Conservation (phyloP, 1,140 invertebrate genomes). For the Macrotrachela quadricornifera region DNA sequence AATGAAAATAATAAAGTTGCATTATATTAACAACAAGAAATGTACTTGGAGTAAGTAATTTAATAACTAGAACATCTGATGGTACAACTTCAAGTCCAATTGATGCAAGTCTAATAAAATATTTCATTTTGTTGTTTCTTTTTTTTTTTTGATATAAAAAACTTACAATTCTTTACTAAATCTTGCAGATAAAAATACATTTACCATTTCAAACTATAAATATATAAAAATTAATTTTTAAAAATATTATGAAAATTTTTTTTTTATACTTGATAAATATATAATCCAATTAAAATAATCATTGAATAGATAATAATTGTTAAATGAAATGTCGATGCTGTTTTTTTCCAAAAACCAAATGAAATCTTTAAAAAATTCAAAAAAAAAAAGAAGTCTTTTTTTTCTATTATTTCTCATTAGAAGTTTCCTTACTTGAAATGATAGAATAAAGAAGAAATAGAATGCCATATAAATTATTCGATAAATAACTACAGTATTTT, state of each 20-base stretch:
- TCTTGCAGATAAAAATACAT: too few species aligned
- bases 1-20: slow-evolving; percentile 86
- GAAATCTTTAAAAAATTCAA: slow-evolving; percentile 46
- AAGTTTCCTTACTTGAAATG: slow-evolving; percentile 55
- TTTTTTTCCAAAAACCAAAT: slow-evolving; percentile 65
- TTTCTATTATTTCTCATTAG: neutral
- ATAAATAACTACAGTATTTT: slow-evolving; percentile 69
- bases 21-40: slow-evolving; percentile 65
- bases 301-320: slow-evolving; percentile 88
- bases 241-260: too few species aligned
- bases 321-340: slow-evolving; percentile 86
- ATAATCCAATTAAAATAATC: slow-evolving; percentile 73
- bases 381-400: neutral
- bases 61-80: slow-evolving; percentile 57
- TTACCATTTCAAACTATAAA: too few species aligned
- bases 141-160: too few species aligned
- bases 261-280: slow-evolving; percentile 59
- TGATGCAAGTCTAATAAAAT: too few species aligned
- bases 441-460: slow-evolving; percentile 71
- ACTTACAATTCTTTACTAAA: too few species aligned
- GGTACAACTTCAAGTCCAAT: too few species aligned
- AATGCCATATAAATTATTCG: slow-evolving; percentile 87
- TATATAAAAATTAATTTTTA: too few species aligned
- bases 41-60: slow-evolving; percentile 41
- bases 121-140: too few species aligned